Evolutionary conservation across 2,888 invertebrate species (phyloP), one percentile per base, ranked within the genome.

Genomic region (Brenthis ino): DNA sequence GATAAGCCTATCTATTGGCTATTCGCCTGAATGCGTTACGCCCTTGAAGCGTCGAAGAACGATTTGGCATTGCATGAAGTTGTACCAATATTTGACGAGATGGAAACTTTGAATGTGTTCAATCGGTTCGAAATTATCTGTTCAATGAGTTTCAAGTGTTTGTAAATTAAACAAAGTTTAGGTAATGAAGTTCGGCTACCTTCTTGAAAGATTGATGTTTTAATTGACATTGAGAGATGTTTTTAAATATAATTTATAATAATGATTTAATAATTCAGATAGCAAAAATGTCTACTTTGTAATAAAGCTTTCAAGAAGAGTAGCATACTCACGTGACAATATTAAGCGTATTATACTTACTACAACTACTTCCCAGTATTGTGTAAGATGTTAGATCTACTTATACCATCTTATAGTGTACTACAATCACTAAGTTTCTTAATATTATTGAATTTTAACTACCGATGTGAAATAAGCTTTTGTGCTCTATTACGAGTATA

Each of bases 1-100:
- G 87, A 86, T 86, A 86, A 83, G 76, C 81, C 72, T 90, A 89
- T 91, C 88, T 77, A 72, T 81, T 81, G 85, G 86, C 72, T 84
- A 78, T 87, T 77, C 85, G 83, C 84, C 81, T 87, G 86, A 88
- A 78, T 77, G 84, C 79, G 71, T 84, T 72, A 75, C 70, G 75
- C 50, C 78, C 82, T 79, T 80, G 74, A 74, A 77, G 76, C 70
- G 74, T 72, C 76, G 79, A 72, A 76, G 77, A 80, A 78, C 73
- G 73, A 75, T 77, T 81, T 75, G 74, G 71, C 75, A 79, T 74
- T 76, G 72, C 71, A 72, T 65, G 69, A 73, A 74, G 71, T 77
- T 79, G 72, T 80, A 79, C 77, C 76, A 78, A 81, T 81, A 84
- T 82, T 81, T 80, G 81, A 72, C 80, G 80, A 79, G 79, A 82